phyloP scores from a whole-genome alignment of 2,797 vertebrate genomes.

The Nannoperca obscura region DNA sequence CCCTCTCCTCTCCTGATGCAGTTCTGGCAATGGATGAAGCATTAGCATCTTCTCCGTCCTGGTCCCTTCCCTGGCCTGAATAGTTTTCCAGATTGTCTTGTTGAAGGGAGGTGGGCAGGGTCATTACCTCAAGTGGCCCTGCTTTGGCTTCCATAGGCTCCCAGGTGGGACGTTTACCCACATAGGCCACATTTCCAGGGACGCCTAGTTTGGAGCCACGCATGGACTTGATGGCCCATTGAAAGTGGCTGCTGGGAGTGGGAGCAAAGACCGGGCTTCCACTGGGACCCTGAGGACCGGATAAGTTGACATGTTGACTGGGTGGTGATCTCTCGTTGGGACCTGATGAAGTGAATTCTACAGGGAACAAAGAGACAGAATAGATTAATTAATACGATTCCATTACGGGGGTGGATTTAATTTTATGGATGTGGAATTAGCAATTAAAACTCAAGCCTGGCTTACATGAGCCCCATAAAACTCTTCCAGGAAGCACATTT shows the following conservation, averaged over 20 bases:
- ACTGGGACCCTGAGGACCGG: constrained; percentile 55
- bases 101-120: constrained; percentile 69
- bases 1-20: constrained; percentile 71
- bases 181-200: constrained; percentile 53
- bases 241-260: constrained; percentile 63
- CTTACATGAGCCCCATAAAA: constrained; percentile 42
- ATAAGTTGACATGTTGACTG: constrained; percentile 61
- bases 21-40: constrained; percentile 27
- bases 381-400: constrained; percentile 69
- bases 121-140: constrained; percentile 81
- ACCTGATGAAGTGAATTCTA: constrained; percentile 70
- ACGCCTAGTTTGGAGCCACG: constrained; percentile 58
- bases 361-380: constrained; percentile 67
- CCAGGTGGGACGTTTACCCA: constrained; percentile 60
- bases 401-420: constrained; percentile 57
- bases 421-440: constrained; percentile 77
- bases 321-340: constrained; percentile 59
- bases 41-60: constrained; percentile 60
- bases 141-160: constrained; percentile 84
- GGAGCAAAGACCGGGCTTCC: constrained; percentile 47
- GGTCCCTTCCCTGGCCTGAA: constrained; percentile 85
- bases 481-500: constrained; percentile 12
- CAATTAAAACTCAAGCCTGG: constrained; percentile 65
- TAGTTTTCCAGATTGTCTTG: constrained; percentile 83
- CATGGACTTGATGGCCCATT: constrained; percentile 75